Evolutionary conservation across 1,140 invertebrate genomes (phyloP), one percentile per base, ranked within the genome.

Genomic region (Drosophila nannoptera): DNA sequence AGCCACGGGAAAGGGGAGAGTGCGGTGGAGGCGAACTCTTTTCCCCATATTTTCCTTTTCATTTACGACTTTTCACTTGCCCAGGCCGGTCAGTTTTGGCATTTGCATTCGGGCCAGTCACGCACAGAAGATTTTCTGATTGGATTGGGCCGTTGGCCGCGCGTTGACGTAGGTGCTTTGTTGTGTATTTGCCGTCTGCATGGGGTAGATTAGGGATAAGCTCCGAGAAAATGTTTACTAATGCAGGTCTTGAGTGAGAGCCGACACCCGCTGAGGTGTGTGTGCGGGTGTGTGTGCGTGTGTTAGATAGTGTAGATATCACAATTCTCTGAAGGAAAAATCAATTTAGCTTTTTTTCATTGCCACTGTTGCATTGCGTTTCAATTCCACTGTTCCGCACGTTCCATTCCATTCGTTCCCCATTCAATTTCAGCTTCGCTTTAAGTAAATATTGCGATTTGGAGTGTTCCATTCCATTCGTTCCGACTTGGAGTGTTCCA

Each of bases 21-120:
- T 9, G 9, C 5, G 35, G 52, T 32, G 22, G 9, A n/a, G 35
- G 0, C 4, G 6, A 54, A 22, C 16, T 32, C 48, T 32, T 31
- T 50, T 31, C 5, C 32, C 33, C 12, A 8, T 22, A 8, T 33
- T 22, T 53, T 53, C n/a, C 33, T 5, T 63, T 54, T 46, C 53
- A 42, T 78, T 69, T 83, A 16, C 63, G 62, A 49, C 61, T 76
- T 83, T 84, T 80, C 73, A 75, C 78, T 82, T 62, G 46, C 32
- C 9, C 22, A 7, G 43, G 7, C 40, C 16, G 45, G 36, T 48
- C 56, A 52, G 56, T 60, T 49, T 67, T 55, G 33, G 58, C 67
- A 69, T 65, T 69, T 69, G 50, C 43, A 69, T 69, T 49, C 22
- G 66, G 49, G 33, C 40, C 50, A 46, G 80, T 78, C 80, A 83